These are phyloP conservation scores for Pedicia rivosa DNA, from an alignment of 2,888 invertebrate species.

Conservation along the genomic window DNA sequence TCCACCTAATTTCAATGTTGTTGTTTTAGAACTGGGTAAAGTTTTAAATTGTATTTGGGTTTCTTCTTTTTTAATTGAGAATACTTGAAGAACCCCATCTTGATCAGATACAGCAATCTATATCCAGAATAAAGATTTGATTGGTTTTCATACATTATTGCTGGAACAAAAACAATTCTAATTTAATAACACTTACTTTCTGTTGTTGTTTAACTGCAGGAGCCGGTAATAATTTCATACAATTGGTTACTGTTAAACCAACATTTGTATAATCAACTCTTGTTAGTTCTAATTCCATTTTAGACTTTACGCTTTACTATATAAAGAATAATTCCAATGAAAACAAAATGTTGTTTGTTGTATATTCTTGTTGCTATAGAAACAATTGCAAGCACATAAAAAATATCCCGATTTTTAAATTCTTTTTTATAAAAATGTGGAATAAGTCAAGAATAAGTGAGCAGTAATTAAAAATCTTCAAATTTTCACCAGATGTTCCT, in stretches of 20 bases:
- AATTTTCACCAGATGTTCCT: too few relatives aligned
- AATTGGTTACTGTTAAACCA: conserved; percentile 60
- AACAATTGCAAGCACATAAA: too few relatives aligned
- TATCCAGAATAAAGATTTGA: conserved; percentile 14
- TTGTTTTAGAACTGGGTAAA: conserved; percentile 57
- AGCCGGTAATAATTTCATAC: conserved; percentile 59
- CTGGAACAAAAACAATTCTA: too few relatives aligned
- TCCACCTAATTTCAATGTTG: conserved; percentile 57
- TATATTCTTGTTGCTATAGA: too few relatives aligned
- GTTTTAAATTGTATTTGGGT: conserved; percentile 59
- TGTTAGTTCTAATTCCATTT: conserved; percentile 63
- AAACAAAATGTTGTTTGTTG: too few relatives aligned
- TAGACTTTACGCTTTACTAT: too few relatives aligned
- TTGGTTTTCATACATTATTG: not conserved
- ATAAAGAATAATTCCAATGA: too few relatives aligned
- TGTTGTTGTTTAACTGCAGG: conserved; percentile 42
- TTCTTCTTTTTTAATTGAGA: conserved; percentile 49
- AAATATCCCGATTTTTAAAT: too few relatives aligned
- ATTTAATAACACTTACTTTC: conserved; percentile 11
- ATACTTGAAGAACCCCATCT: conserved; percentile 67
- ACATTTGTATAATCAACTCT: conserved; percentile 72
- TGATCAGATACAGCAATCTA: conserved; percentile 71
- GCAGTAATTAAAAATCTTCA: too few relatives aligned
- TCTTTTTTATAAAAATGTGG: too few relatives aligned
- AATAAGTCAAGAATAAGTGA: too few relatives aligned